phyloP scores from a whole-genome alignment of 2,113 vertebrate species.

The Zapus hudsonius region DNA sequence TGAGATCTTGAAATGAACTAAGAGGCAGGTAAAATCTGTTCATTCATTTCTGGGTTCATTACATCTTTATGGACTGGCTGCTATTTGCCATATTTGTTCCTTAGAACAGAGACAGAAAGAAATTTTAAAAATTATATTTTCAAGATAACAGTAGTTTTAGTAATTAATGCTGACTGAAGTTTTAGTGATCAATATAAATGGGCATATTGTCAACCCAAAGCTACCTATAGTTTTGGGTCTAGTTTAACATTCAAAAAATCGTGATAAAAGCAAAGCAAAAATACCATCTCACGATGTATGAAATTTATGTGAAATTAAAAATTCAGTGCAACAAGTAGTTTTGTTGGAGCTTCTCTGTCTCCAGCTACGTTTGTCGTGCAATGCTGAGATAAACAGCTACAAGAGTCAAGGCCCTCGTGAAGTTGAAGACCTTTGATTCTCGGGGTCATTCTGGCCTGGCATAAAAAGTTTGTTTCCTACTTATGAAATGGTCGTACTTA shows the following conservation, averaged over 20 bases:
- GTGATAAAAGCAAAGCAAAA: background rate
- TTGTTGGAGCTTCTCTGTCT: background rate
- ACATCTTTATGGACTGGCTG: background rate
- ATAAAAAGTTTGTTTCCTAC: background rate
- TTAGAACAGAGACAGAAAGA: background rate
- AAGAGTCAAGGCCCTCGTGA: fast-evolving
- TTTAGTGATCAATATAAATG: background rate
- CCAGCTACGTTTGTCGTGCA: background rate
- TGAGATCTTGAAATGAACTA: background rate
- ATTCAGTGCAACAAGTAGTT: background rate
- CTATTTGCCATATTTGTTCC: background rate
- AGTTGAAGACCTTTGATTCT: background rate
- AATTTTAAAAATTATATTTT: background rate
- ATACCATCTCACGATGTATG: background rate
- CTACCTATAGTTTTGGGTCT: background rate
- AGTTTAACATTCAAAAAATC: background rate
- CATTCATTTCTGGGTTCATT: background rate
- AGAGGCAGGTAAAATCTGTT: background rate
- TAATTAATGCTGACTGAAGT: background rate
- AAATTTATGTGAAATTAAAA: background rate
- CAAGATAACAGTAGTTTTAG: background rate
- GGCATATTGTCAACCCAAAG: background rate
- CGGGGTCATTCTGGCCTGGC: background rate
- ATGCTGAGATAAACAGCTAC: background rate
- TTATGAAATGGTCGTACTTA: background rate